Base-by-base conservation (phyloP, 2,797 vertebrate genomes). In the Pipistrellus kuhlii region DNA sequence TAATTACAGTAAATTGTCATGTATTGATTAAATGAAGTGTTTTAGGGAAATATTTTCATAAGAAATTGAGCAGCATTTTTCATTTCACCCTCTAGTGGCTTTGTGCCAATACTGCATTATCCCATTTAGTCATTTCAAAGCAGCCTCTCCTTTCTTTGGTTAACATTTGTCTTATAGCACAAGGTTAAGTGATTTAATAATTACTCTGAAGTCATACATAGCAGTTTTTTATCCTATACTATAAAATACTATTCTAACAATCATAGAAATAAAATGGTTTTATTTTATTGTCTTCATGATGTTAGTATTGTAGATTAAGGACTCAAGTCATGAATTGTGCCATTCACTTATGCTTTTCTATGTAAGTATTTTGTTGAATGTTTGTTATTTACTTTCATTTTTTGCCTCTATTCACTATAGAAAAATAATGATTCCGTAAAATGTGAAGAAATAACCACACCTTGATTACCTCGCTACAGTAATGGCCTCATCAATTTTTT, bases 21-120 rank as follows among this genome's bases (percentile, higher is more conserved):
- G 8, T 73, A 46, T 64, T 90, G 53, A 80, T 75, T 62, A 89
- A 93, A 91, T 25, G 53, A 48, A 35, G 4, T 75, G 13, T 30
- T 85, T 48, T 69, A 21, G 23, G 72, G 57, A 85, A 85, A 48
- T 77, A n/a, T 38, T 82, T 87, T 93, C 64, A 30, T 59, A 8
- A 38, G 44, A 6, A 87, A 73, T 46, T 30, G 25, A 35, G 3
- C 53, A 90, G 15, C 64, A 44, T 57, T 96, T 95, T 92, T 84
- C 32, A 25, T 38, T 85, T 69, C 85, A 20, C 92, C 95, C 95
- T 93, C 93, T 96, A 95, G 95, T 96, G 93, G 96, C 13, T 55
- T 92, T 66, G 83, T 17, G 32, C 12, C 55, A 84, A 51, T 30
- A 97, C 32, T 94, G 35, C 85, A 80, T 57, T 57, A 72, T 53